Conservation (phyloP, 1,140 invertebrate species). For the Euwallacea similis region DNA sequence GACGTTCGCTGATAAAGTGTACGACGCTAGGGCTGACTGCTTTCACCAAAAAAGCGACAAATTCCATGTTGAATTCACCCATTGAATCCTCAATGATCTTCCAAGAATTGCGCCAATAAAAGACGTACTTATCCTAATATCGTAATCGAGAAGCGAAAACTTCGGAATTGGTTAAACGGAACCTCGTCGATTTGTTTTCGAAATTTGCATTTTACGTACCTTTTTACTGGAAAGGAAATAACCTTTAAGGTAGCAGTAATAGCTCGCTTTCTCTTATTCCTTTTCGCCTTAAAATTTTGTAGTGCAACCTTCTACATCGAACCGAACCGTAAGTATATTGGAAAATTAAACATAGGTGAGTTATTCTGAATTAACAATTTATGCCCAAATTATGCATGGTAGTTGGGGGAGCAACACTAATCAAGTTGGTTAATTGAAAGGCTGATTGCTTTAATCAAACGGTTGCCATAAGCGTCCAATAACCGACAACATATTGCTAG, state of each 20-base stretch:
- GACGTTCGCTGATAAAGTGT: too few relatives aligned
- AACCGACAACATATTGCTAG: not conserved
- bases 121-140: conserved; percentile 13
- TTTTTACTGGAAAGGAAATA: conserved; percentile 10
- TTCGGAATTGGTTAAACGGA: conserved; percentile 18
- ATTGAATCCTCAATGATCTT: conserved; percentile 14
- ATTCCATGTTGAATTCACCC: conserved; percentile 14
- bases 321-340: not conserved
- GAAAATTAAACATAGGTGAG: too few relatives aligned
- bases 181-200: conserved; percentile 8
- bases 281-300: not conserved
- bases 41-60: not conserved
- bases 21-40: too few relatives aligned
- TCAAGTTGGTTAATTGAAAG: conserved; percentile 10
- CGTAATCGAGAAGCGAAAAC: conserved; percentile 17
- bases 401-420: not conserved
- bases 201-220: conserved; percentile 14
- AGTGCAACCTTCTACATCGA: not conserved
- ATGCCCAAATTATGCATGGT: not conserved
- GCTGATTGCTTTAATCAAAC: conserved; percentile 8
- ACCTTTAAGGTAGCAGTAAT: conserved; percentile 3
- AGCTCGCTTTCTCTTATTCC: not conserved
- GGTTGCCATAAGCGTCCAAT: not conserved
- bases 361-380: not conserved
- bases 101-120: conserved; percentile 17